Base-by-base conservation (phyloP, 1,140 invertebrate genomes). In the Brachionus sp. region DNA sequence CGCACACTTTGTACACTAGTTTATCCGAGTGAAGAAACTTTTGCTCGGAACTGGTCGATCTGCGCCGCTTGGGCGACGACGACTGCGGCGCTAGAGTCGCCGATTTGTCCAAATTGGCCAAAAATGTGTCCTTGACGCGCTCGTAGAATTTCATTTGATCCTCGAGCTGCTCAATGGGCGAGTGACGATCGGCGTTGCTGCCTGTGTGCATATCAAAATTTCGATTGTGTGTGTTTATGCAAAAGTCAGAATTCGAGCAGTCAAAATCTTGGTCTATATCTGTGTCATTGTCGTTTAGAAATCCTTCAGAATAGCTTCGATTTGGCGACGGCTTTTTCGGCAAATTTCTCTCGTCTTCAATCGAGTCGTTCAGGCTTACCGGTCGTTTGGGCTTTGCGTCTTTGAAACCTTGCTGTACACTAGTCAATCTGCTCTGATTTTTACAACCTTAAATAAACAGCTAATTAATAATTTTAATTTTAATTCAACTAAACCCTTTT, bases 221-320 rank as follows among this genome's bases (percentile, higher is more conserved):
- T n/a, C 9, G 5, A 6, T 0, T 25, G 50, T 23, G 9, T 9
- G 5, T 57, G 50, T 57, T 25, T 57, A 6, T 57, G 16, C n/a
- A 70, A 10, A 39, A n/a, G 19, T 37, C 66, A 9, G 33, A 37
- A 33, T 70, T 70, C 0, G 66, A 70, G 16, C 66, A 70, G 37
- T 70, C 66, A 70, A 70, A 39, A 70, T 70, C 66, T 5, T 44
- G 33, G 35, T 70, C 66, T 70, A 70, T 70, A 10, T 70, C 66
- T 39, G 66, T 70, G 66, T 70, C 66, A 70, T 70, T 70, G 33
- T 66, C 33, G 33, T 66, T 66, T 39, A 70, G 35, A 33, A 39
- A 70, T 7, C 35, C 37, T 39, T 70, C 66, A 7, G 66, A 70
- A 70, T 70, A 70, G 37, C 66, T 70, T 33, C 66, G 66, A 33